Conservation (phyloP, 1,140 invertebrate species). For the Antheraea pernyi region DNA sequence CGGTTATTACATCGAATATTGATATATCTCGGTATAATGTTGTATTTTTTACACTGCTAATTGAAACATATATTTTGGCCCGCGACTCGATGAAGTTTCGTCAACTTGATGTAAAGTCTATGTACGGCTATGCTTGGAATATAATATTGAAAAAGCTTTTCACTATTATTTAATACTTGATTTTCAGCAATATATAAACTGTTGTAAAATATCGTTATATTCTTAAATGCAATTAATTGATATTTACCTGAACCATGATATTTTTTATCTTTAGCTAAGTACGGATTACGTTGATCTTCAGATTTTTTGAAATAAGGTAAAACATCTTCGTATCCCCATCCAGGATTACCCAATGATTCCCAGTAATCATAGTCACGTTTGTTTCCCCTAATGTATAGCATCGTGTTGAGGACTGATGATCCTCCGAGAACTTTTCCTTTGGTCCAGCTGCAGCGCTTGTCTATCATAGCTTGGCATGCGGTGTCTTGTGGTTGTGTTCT, state of each 20-base stretch:
- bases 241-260: conserved; percentile 85
- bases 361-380: conserved; percentile 94
- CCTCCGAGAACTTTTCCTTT: conserved; percentile 93
- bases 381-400: conserved; percentile 96
- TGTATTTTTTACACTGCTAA: too few species aligned
- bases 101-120: too few species aligned
- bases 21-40: too few species aligned
- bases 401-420: conserved; percentile 91
- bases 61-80: too few species aligned
- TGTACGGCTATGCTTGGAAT: too few species aligned
- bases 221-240: conserved; percentile 16
- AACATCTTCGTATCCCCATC: conserved; percentile 94
- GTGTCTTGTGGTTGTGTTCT: conserved; percentile 90
- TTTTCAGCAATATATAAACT: too few species aligned
- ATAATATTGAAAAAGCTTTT: too few species aligned
- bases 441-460: conserved; percentile 90
- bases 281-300: conserved; percentile 90
- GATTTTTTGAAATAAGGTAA: conserved; percentile 94
- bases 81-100: too few species aligned
- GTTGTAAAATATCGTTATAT: too few species aligned
- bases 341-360: conserved; percentile 91
- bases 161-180: too few species aligned
- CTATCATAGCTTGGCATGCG: conserved; percentile 91
- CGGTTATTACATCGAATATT: too few species aligned
- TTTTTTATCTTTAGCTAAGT: conserved; percentile 84